Evolutionary conservation across 1,140 invertebrate genomes (phyloP).

Genomic region (Trypoxylus dichotomus): DNA sequence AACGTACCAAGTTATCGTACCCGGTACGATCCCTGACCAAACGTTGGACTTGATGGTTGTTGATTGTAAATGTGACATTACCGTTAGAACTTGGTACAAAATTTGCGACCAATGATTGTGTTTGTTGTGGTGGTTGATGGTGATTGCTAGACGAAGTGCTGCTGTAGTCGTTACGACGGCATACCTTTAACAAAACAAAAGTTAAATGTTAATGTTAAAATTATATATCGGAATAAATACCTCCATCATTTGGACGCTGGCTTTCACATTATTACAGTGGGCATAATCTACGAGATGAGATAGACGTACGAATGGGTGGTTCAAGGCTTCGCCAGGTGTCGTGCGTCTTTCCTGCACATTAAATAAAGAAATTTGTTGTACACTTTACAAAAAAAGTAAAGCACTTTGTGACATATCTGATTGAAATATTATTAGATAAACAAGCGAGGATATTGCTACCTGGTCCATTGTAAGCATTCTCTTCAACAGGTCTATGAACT

Average conservation of each 20-base stretch:
- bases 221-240: constrained; percentile 34
- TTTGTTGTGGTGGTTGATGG: constrained; percentile 65
- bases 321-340: constrained; percentile 92
- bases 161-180: constrained; percentile 66
- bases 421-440: neutral
- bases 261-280: constrained; percentile 94
- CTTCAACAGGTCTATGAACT: constrained; percentile 96
- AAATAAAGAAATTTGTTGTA: constrained; percentile 25
- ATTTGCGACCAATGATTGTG: constrained; percentile 66
- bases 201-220: neutral
- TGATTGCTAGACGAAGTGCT: constrained; percentile 57
- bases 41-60: constrained; percentile 76
- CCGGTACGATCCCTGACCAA: constrained; percentile 66
- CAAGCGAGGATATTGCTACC: constrained; percentile 60
- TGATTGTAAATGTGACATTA: constrained; percentile 87
- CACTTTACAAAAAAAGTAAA: too few species aligned
- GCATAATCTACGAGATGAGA: constrained; percentile 94
- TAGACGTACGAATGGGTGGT: constrained; percentile 92
- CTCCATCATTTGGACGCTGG: constrained; percentile 95
- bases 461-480: constrained; percentile 98
- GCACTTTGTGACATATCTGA: neutral
- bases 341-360: constrained; percentile 79
- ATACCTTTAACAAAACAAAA: constrained; percentile 57
- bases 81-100: constrained; percentile 77
- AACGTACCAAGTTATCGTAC: constrained; percentile 64